These are phyloP conservation scores for Arge pagana DNA, from an alignment of 2,888 invertebrate species.

Conservation along the genomic window DNA sequence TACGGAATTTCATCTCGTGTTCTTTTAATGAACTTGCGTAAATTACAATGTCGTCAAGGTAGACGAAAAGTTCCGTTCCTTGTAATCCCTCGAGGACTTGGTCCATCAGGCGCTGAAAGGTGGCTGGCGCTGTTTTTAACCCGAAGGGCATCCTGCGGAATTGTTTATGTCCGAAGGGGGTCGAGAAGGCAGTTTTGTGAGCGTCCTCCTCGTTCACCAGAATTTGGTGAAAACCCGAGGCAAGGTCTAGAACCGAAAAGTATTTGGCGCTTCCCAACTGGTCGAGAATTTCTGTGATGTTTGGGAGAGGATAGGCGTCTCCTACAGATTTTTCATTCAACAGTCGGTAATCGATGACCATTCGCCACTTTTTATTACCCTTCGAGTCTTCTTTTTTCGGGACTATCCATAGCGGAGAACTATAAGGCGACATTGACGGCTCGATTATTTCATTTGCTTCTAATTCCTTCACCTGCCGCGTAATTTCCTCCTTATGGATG, in stretches of 20 bases:
- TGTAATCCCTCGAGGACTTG: not conserved
- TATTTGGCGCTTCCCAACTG: conserved; percentile 19
- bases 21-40: not conserved
- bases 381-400: conserved; percentile 15
- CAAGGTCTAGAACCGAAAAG: conserved; percentile 18
- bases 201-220: conserved; percentile 23
- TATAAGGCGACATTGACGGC: conserved; percentile 11
- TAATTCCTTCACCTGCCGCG: not conserved
- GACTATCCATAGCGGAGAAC: conserved; percentile 12
- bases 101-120: conserved; percentile 15
- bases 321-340: conserved; percentile 16
- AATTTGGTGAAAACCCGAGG: conserved; percentile 28
- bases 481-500: conserved; percentile 1
- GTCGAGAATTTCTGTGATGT: conserved; percentile 29
- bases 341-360: conserved; percentile 11
- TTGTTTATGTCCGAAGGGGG: conserved; percentile 35
- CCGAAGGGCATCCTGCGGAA: conserved; percentile 40
- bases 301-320: conserved; percentile 22
- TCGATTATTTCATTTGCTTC: not conserved
- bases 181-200: conserved; percentile 36
- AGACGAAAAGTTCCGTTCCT: not conserved
- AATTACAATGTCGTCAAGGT: not conserved
- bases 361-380: conserved; percentile 17
- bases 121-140: conserved; percentile 24
- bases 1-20: not conserved